These are phyloP conservation scores for Acrocephalus arundinaceus DNA, from an alignment of 2,113 vertebrate species.

Conservation along the genomic window DNA sequence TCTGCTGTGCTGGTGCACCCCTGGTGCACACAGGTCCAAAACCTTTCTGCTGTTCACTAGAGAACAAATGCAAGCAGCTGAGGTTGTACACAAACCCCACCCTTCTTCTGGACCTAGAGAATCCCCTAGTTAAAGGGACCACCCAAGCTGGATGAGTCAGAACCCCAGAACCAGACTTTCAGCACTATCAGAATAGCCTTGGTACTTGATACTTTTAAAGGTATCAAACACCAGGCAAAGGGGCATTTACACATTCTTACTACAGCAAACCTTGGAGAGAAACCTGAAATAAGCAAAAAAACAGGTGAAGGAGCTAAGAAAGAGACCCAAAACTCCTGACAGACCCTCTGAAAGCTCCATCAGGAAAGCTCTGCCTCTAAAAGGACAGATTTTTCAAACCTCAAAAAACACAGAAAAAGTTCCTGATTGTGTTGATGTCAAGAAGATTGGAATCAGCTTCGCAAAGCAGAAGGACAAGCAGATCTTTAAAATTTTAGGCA, in stretches of 20 bases:
- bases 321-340: background rate
- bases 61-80: background rate
- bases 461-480: conserved; percentile 20
- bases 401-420: background rate
- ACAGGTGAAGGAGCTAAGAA: background rate
- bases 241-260: background rate
- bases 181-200: background rate
- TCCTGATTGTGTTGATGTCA: background rate
- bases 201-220: background rate
- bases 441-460: background rate
- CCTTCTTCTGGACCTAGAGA: background rate
- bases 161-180: background rate
- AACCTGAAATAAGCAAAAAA: background rate
- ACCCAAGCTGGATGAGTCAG: background rate
- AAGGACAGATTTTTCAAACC: background rate
- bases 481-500: conserved; percentile 1
- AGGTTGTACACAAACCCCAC: background rate
- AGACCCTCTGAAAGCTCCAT: background rate
- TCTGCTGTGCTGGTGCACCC: background rate
- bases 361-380: background rate
- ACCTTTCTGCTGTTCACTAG: background rate
- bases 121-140: background rate
- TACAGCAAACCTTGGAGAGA: background rate
- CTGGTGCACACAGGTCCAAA: background rate
- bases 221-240: background rate